Conservation (phyloP, 2,113 vertebrate genomes). For the Hystrix brachyura region DNA sequence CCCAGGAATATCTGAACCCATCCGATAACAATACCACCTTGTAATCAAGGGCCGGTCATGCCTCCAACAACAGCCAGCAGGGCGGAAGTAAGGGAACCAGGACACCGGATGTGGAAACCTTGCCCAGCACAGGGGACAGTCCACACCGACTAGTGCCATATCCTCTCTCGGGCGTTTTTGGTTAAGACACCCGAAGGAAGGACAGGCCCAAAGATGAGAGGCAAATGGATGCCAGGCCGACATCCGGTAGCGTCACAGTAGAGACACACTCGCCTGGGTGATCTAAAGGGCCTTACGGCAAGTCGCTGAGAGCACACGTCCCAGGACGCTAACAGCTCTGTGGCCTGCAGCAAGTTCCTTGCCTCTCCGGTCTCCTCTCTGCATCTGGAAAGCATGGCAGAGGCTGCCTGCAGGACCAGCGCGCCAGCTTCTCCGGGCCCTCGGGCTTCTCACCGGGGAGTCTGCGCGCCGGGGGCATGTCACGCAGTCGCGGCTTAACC, state of each 20-base stretch:
- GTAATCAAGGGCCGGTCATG: not conserved
- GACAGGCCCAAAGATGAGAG: not conserved
- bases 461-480: too few species aligned
- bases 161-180: not conserved
- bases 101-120: not conserved
- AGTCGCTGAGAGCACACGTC: not conserved
- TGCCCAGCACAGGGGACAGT: rapidly evolving
- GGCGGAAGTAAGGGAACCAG: not conserved
- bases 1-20: too few species aligned
- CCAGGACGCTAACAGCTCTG: not conserved
- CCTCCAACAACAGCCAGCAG: not conserved
- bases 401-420: not conserved
- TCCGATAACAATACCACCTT: too few species aligned
- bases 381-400: not conserved
- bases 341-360: not conserved
- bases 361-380: not conserved
- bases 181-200: not conserved
- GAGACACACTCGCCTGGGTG: not conserved
- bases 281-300: not conserved
- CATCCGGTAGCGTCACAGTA: not conserved
- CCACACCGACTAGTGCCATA: not conserved
- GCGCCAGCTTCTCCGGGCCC: not conserved
- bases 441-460: slow-evolving; percentile 29
- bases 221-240: not conserved
- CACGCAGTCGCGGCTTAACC: too few species aligned